Evolutionary conservation across 2,888 invertebrate species (phyloP).

Genomic region (Sarcophaga variegata): DNA sequence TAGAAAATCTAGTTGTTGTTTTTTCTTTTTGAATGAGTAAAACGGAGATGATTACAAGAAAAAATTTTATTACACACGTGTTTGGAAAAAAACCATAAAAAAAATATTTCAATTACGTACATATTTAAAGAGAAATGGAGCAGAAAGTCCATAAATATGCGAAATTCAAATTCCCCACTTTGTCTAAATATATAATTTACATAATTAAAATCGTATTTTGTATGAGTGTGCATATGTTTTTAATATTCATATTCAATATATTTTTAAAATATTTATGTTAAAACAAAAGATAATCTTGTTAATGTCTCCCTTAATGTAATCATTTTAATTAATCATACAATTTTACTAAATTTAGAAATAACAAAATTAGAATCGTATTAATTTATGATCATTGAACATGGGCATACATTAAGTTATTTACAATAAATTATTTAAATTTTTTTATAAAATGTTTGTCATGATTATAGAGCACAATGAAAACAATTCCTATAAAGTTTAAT

Average conservation of each 20-base stretch:
- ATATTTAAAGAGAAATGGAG: slow-evolving; percentile 14
- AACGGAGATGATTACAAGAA: slow-evolving; percentile 3
- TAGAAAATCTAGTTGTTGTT: not conserved
- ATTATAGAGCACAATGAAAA: no score
- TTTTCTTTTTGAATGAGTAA: slow-evolving; percentile 1
- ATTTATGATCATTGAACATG: no score
- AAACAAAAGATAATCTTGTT: slow-evolving; percentile 26
- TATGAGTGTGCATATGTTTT: not conserved
- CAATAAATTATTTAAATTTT: no score
- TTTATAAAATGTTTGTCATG: no score
- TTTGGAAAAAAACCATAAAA: not conserved
- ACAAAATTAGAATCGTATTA: no score
- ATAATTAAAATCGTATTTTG: not conserved
- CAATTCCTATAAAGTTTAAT: not conserved
- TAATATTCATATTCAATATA: not conserved
- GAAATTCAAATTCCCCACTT: slow-evolving; percentile 4
- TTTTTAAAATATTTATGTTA: slow-evolving; percentile 14
- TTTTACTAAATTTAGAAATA: no score
- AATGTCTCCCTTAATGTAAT: not conserved
- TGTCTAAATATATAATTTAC: slow-evolving; percentile 19
- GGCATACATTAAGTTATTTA: no score
- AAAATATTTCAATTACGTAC: slow-evolving; percentile 4
- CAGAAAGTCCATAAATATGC: slow-evolving; percentile 1
- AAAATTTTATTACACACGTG: slow-evolving; percentile 22
- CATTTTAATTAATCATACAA: no score